Base-by-base conservation (phyloP, 2,888 invertebrate species). In the Carterocephalus palaemon region DNA sequence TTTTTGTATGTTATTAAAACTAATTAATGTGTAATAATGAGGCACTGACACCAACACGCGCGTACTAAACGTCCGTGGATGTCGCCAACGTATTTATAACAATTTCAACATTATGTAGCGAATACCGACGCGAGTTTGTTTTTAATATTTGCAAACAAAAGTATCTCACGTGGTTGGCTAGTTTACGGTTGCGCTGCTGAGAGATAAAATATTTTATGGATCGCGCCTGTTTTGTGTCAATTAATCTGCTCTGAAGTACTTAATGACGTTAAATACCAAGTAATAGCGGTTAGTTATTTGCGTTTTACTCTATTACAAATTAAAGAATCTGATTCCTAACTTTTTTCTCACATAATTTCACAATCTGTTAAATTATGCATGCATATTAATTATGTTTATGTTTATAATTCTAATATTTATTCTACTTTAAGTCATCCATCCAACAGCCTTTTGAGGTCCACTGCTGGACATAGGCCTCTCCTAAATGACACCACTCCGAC, bases 21-120 rank as follows among this genome's bases (percentile, higher is more conserved):
- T 32, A 19, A 31, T 43, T 19, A 12, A 36, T 48, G 33, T n/a
- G n/a, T n/a, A 28, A 38, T 41, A 31, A 60, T 59, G 63, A 70
- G 66, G 54, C 69, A 58, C 59, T 54, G 64, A 67, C 67, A 64
- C 53, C 56, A 54, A 51, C 70, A 68, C 67, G 61, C 48, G 61
- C 74, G 64, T 65, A 81, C 82, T 81, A 74, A 66, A 58, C 59
- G 53, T 49, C 49, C 53, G 50, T 62, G 65, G 51, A 62, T 69
- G 64, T 55, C 60, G 54, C 59, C 64, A 58, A 55, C 59, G 77
- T 76, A 77, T 82, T 69, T 82, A 82, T 82, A 81, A 74, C 61
- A 68, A 57, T 68, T 72, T 76, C 79, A 76, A 78, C 75, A 64
- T 64, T 54, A 28, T 54, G 53, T 53, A 58, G 52, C 52, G 46